A percentile compares a stretch with the other conserved stretches of the same genome.
These are phyloP conservation scores for Drosophila sp. DNA, from an alignment of 1,140 invertebrate species.

Conservation along the genomic window DNA sequence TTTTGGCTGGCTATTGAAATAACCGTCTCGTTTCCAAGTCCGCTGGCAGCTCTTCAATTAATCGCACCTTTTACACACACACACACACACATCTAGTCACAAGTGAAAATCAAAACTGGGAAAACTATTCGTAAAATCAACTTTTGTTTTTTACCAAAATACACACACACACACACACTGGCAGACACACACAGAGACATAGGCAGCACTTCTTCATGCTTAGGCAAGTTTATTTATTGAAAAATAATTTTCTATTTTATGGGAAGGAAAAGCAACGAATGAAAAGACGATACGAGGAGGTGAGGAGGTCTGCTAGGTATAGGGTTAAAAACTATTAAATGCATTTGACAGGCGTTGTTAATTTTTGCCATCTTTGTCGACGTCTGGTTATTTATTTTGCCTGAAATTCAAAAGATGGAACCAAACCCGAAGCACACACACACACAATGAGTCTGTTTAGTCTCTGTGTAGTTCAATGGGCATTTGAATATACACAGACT, in stretches of 20 bases:
- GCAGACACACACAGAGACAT: not conserved
- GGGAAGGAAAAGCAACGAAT: constrained; percentile 1
- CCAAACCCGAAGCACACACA: too few species aligned
- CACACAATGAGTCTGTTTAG: too few species aligned
- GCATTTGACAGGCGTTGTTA: constrained; percentile 77
- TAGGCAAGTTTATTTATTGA: constrained; percentile 74
- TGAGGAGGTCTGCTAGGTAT: not conserved
- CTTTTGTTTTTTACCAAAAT: constrained; percentile 33
- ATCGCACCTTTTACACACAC: constrained; percentile 74
- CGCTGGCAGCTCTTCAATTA: constrained; percentile 66
- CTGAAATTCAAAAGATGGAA: constrained; percentile 29
- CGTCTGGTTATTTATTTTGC: constrained; percentile 35
- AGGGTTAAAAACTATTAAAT: constrained; percentile 65
- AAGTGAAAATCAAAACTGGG: constrained; percentile 57
- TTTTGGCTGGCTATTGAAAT: constrained; percentile 36
- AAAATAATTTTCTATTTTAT: constrained; percentile 71
- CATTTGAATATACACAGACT: too few species aligned
- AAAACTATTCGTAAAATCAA: constrained; percentile 62
- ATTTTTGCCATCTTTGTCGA: constrained; percentile 50
- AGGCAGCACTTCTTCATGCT: constrained; percentile 24
- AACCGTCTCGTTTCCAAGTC: constrained; percentile 29
- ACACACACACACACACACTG: not conserved
- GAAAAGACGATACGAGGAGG: not conserved
- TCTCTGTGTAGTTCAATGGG: too few species aligned
- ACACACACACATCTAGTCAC: constrained; percentile 10